Conservation (phyloP, 2,113 vertebrate species). For the Chunga burmeisteri region DNA sequence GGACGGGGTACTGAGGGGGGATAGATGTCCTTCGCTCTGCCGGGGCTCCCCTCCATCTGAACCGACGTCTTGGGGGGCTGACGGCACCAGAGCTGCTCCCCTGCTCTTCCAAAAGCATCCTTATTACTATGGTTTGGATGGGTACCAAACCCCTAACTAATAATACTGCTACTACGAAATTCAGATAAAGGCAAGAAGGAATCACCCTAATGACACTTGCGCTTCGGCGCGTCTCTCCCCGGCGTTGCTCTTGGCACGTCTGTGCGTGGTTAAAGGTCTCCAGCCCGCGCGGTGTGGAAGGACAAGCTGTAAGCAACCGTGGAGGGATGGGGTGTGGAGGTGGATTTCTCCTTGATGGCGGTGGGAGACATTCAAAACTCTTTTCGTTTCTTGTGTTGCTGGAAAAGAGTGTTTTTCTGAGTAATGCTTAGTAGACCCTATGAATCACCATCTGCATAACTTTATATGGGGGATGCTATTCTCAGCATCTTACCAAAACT, state of each 20-base stretch:
- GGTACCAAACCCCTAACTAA: not conserved
- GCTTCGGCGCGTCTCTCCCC: fast-evolving
- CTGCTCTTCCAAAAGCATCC: not conserved
- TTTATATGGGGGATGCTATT: constrained; percentile 63
- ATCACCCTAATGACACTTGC: not conserved
- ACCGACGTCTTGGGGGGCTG: not conserved
- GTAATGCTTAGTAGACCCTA: constrained; percentile 14
- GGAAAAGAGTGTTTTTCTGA: constrained; percentile 40
- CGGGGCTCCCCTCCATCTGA: not conserved
- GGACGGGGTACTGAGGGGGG: too few species aligned
- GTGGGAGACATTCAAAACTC: constrained; percentile 40
- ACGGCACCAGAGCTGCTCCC: fast-evolving
- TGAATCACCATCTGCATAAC: constrained; percentile 65
- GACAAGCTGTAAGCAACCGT: not conserved
- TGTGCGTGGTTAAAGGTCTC: not conserved
- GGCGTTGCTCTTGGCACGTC: not conserved
- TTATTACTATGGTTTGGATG: not conserved
- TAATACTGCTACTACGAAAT: not conserved
- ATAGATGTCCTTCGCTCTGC: fast-evolving
- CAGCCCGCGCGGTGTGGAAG: not conserved
- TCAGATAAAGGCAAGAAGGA: not conserved
- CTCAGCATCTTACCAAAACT: constrained; percentile 12
- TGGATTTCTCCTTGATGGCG: not conserved
- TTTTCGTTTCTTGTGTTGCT: not conserved
- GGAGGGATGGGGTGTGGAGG: not conserved